A percentile compares a stretch with the other conserved stretches of the same genome.
phyloP scores from a whole-genome alignment of 2,113 vertebrate species.

The Zosterops japonicus region DNA sequence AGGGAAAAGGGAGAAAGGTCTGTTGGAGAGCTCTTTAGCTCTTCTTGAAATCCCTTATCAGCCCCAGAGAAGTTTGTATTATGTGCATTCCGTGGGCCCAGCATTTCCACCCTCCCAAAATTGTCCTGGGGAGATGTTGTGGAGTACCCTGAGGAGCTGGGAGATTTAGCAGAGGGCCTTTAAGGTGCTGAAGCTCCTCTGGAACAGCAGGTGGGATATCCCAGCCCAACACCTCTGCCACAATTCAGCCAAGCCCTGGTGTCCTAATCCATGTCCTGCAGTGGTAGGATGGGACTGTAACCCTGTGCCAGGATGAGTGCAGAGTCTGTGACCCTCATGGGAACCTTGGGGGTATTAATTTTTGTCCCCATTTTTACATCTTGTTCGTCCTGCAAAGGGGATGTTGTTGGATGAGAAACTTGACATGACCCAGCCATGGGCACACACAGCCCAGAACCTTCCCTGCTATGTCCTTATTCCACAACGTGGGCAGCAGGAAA shows the following conservation, averaged over 20 bases:
- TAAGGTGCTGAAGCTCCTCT: neutral
- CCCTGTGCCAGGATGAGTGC: neutral
- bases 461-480: neutral
- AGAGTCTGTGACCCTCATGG: neutral
- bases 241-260: neutral
- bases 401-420: neutral
- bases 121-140: neutral
- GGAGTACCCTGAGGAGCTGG: neutral
- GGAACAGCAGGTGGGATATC: neutral
- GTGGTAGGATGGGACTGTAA: no score
- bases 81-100: neutral
- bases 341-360: neutral
- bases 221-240: neutral
- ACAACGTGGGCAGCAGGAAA: rapidly evolving
- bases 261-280: neutral
- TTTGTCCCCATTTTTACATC: neutral
- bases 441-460: neutral
- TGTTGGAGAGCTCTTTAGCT: neutral
- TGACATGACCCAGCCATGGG: rapidly evolving
- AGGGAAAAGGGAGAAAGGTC: neutral
- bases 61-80: neutral
- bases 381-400: neutral
- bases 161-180: neutral
- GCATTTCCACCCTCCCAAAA: neutral
- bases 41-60: neutral